Percentiles rank a stretch among this genome's conserved stretches.
Evolutionary conservation across 1,140 invertebrate genomes (phyloP).

Genomic region (Leptopilina clavipes): DNA sequence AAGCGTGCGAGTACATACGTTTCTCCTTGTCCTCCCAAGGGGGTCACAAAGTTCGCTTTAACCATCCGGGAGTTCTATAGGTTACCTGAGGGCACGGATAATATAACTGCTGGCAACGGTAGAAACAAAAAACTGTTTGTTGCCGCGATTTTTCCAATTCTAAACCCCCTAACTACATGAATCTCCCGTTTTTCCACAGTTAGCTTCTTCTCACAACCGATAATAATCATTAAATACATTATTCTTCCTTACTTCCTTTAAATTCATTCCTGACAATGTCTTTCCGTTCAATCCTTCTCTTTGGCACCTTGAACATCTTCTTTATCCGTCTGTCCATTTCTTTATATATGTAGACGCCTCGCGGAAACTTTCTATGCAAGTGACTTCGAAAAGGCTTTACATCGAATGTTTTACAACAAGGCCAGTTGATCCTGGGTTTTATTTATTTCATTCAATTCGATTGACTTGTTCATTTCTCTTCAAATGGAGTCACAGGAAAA

Average conservation of each 20-base stretch:
- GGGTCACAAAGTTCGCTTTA: slow-evolving; percentile 56
- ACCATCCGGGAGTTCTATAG: slow-evolving; percentile 38
- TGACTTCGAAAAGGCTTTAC: slow-evolving; percentile 20
- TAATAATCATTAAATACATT: slow-evolving; percentile 4
- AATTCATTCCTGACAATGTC: not conserved
- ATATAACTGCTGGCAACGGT: slow-evolving; percentile 43
- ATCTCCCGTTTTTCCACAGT: not conserved
- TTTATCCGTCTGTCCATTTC: not conserved
- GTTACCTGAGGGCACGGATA: slow-evolving; percentile 45
- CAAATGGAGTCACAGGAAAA: too few species aligned
- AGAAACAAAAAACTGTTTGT: slow-evolving; percentile 48
- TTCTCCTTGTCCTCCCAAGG: slow-evolving; percentile 48
- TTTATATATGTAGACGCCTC: not conserved
- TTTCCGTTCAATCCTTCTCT: not conserved
- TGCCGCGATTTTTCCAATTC: slow-evolving; percentile 49
- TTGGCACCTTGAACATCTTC: not conserved
- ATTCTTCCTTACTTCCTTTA: not conserved
- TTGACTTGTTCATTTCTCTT: too few species aligned
- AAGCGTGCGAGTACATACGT: not conserved
- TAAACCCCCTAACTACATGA: slow-evolving; percentile 34
- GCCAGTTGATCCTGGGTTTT: slow-evolving; percentile 4
- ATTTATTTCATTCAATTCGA: not conserved
- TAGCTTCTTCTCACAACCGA: slow-evolving; percentile 24
- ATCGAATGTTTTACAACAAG: slow-evolving; percentile 31
- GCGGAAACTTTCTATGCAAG: not conserved